These are phyloP conservation scores for Ypsolopha scabrella DNA, from an alignment of 2,888 invertebrate species.

Conservation along the genomic window DNA sequence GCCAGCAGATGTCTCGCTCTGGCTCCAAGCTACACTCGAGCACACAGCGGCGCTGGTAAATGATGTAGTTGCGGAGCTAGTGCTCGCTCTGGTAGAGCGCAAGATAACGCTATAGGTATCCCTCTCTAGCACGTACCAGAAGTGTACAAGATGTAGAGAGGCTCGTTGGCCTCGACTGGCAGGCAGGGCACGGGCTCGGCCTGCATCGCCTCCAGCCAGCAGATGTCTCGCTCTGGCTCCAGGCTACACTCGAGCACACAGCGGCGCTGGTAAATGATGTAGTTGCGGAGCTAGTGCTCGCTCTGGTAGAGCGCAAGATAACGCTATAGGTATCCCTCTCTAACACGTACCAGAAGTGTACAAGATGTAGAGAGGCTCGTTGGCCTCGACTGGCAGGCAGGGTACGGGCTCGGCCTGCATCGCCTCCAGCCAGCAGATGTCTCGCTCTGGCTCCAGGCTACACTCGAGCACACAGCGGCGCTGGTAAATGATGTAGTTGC, in stretches of 20 bases:
- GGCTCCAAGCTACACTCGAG: conserved; percentile 73
- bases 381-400: conserved; percentile 89
- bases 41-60: conserved; percentile 82
- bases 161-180: conserved; percentile 89
- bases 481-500: conserved; percentile 87
- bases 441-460: conserved; percentile 72
- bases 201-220: conserved; percentile 81
- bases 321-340: too few species aligned
- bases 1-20: conserved; percentile 82
- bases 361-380: conserved; percentile 90
- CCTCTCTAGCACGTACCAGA: conserved; percentile 70
- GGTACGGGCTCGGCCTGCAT: conserved; percentile 76
- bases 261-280: conserved; percentile 86
- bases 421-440: conserved; percentile 84
- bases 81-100: conserved; percentile 80
- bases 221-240: conserved; percentile 75
- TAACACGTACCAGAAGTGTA: conserved; percentile 83
- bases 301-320: too few species aligned
- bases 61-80: conserved; percentile 83
- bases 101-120: too few species aligned
- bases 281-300: conserved; percentile 58
- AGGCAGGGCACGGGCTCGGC: conserved; percentile 83
- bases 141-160: conserved; percentile 92
- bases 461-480: conserved; percentile 76
- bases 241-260: conserved; percentile 75